Percentiles rank a stretch among this genome's conserved stretches.
Evolutionary conservation across 2,113 vertebrate species (phyloP).

Genomic region (Nettapus auritus): DNA sequence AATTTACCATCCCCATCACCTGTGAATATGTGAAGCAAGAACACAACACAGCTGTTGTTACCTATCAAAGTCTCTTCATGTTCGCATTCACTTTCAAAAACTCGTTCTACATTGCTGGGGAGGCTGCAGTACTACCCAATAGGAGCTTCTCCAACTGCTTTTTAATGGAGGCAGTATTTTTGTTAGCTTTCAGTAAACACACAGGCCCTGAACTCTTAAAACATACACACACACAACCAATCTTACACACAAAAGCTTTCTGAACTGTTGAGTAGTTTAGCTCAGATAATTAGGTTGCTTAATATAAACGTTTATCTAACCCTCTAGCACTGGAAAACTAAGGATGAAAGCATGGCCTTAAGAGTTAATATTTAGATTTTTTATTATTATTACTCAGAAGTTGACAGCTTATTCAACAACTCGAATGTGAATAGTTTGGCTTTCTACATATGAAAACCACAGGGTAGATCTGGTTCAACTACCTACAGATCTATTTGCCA

Average conservation of each 20-base stretch:
- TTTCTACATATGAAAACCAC: neutral
- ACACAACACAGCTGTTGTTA: neutral
- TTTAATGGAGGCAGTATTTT: neutral
- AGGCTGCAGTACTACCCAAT: neutral
- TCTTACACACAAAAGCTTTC: constrained; percentile 28
- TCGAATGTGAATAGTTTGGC: neutral
- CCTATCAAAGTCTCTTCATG: neutral
- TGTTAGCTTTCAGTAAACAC: neutral
- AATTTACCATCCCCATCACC: accelerated
- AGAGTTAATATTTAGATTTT: neutral
- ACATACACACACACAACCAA: neutral
- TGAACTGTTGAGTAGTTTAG: neutral
- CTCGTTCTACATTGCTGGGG: neutral
- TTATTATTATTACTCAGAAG: neutral
- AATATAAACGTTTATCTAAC: constrained; percentile 19
- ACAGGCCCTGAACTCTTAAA: constrained; percentile 26
- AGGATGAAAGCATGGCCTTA: constrained; percentile 43
- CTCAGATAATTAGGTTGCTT: neutral
- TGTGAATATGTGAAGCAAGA: neutral
- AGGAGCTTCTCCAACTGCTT: neutral
- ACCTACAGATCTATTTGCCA: neutral
- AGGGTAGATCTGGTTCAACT: neutral
- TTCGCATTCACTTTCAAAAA: neutral
- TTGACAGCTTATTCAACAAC: neutral
- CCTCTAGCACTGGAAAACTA: constrained; percentile 37